Evolutionary conservation across 2,888 invertebrate species (phyloP).

Genomic region (Vannuccia rotundouncinata): DNA sequence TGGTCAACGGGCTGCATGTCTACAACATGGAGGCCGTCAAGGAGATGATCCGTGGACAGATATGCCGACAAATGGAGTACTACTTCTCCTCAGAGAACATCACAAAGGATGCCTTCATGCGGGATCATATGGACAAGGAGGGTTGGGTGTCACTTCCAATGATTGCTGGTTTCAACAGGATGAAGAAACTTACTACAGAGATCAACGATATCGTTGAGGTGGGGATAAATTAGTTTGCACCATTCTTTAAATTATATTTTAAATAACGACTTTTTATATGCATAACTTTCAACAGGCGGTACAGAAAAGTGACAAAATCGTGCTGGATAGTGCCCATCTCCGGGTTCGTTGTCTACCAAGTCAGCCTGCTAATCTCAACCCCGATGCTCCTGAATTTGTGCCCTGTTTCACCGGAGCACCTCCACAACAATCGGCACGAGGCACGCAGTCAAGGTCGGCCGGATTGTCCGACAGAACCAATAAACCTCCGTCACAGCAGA

Average conservation of each 20-base stretch:
- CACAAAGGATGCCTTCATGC: slow-evolving; percentile 31
- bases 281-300: not conserved
- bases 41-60: slow-evolving; percentile 6
- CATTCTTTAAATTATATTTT: too few species aligned
- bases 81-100: slow-evolving; percentile 31
- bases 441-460: not conserved
- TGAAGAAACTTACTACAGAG: slow-evolving; percentile 10
- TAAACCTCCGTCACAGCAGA: too few species aligned
- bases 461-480: too few species aligned
- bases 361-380: slow-evolving; percentile 24
- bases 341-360: not conserved
- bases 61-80: slow-evolving; percentile 27
- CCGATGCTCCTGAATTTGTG: slow-evolving; percentile 34
- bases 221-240: too few species aligned
- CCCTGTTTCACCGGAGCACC: too few species aligned
- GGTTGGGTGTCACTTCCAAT: slow-evolving; percentile 32
- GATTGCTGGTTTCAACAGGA: slow-evolving; percentile 30
- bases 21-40: slow-evolving; percentile 9
- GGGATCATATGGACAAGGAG: slow-evolving; percentile 28
- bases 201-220: slow-evolving; percentile 27
- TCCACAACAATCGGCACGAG: too few species aligned
- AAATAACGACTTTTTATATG: too few species aligned
- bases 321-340: not conserved
- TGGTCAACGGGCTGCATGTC: slow-evolving; percentile 14
- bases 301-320: not conserved